phyloP scores from a whole-genome alignment of 2,888 invertebrate species.

The Amphipoea lucens region DNA sequence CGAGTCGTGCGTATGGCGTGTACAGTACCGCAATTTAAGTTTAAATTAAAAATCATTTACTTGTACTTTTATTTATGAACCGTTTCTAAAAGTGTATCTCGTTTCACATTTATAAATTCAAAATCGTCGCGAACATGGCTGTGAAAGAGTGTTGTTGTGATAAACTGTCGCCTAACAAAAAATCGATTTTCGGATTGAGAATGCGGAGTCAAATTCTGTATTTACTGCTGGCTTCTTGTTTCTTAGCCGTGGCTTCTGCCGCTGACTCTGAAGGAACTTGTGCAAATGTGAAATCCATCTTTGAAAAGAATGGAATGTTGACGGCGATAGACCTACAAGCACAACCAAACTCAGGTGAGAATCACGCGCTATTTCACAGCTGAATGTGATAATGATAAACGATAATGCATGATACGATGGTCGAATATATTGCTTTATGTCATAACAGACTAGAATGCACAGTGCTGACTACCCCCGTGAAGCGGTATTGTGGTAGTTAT shows the following conservation, averaged over 20 bases:
- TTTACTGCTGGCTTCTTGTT: slow-evolving; percentile 84
- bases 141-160: slow-evolving; percentile 88
- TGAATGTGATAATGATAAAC: slow-evolving; percentile 78
- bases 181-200: slow-evolving; percentile 89
- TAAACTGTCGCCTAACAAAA: slow-evolving; percentile 88
- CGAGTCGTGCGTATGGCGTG: slow-evolving; percentile 74
- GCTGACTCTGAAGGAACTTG: slow-evolving; percentile 86
- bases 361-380: slow-evolving; percentile 75
- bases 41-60: slow-evolving; percentile 67
- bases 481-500: slow-evolving; percentile 11
- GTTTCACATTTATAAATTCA: slow-evolving; percentile 70
- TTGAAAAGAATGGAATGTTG: slow-evolving; percentile 88
- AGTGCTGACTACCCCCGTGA: background rate
- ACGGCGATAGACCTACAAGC: slow-evolving; percentile 86
- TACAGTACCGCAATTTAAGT: slow-evolving; percentile 73
- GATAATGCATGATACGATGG: slow-evolving; percentile 75
- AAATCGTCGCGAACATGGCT: slow-evolving; percentile 81
- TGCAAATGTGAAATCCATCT: slow-evolving; percentile 87
- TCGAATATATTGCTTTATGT: slow-evolving; percentile 46
- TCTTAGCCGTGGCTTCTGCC: slow-evolving; percentile 79
- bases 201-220: slow-evolving; percentile 87
- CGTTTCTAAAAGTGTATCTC: slow-evolving; percentile 72
- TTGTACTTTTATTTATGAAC: slow-evolving; percentile 79
- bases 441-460: slow-evolving; percentile 37
- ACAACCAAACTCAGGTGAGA: slow-evolving; percentile 89